Evolutionary conservation across 2,113 vertebrate genomes (phyloP), one percentile per base, ranked within the genome.

Genomic region (Nycticorax nycticorax): DNA sequence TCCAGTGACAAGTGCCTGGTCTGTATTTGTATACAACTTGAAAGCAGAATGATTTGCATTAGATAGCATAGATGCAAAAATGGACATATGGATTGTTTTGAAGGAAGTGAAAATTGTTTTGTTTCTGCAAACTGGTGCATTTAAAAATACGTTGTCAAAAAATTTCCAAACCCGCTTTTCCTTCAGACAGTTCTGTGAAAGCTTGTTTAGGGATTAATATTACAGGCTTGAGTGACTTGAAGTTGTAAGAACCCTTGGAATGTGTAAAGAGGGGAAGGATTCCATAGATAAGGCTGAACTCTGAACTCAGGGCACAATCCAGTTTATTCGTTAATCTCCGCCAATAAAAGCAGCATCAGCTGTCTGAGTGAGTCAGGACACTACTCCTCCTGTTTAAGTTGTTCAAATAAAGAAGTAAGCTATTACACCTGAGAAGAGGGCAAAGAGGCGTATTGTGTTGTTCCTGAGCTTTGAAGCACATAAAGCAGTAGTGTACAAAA

Each of bases 251-350:
- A 69, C 92, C 85, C 92, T 95, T 94, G 97, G 97, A 96, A 96
- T 95, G 94, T 88, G 88, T 94, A 96, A 97, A 97, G 94, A 96
- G 88, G 92, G 93, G 95, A 95, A 93, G 53, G 94, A 97, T 93
- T 95, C 86, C 0, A 8, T 22, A 96, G 96, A 97, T 97, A 97
- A 94, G 92, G 86, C 89, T 95, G 95, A 95, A 96, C 96, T 91
- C 91, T 97, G 97, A 96, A 93, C 90, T 89, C 43, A 1, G 76
- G 68, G 80, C 76, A 93, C 88, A 94, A 90, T 96, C 89, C 92
- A 80, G 79, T 93, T 91, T 80, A 22, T 62, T 43, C 62, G 23
- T 94, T 94, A 96, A 97, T 97, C 94, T 68, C 78, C 86, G 43
- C 56, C 93, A 92, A 93, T 96, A 94, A 91, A 93, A 92, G 92